Evolutionary conservation across 2,888 invertebrate species (phyloP), one percentile per base, ranked within the genome.

Genomic region (Anoncus sp.): DNA sequence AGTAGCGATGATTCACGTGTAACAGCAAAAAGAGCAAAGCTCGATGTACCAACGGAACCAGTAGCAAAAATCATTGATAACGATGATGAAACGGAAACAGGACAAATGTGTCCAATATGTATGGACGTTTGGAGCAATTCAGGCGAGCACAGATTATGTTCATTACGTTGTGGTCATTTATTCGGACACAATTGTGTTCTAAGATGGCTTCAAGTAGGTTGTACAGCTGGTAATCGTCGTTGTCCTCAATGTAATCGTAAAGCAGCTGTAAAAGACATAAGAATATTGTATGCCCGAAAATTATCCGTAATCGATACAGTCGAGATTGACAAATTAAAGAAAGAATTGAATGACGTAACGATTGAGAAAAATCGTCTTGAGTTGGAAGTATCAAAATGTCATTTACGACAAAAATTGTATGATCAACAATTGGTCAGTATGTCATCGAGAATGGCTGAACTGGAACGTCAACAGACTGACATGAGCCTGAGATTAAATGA

Each of bases 171-270:
- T 90, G 99, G 99, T 0, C 99, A 99, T 91, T 91, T 98, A 7
- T 99, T 98, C 91, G 99, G 99, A 0, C 92, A 94, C 0, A 93
- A 93, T 18, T 98, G 98, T 88, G 95, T 98, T 9, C 92, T 93
- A 65, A 92, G 94, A 40, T 98, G 97, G 97, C 90, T 97, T 5
- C 92, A 92, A 65, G 93, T 93, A 90, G 92, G 83, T 60, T 89
- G 78, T 75, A 81, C 90, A 0, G 90, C 92, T 0, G 93, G 92
- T 24, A 93, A 93, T n/a, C 93, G 94, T 67, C 92, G 93, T 0
- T 98, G 98, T 89, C 98, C 98, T 0, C 96, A 97, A 18, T 98
- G 98, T 89, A 98, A 98, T 89, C 93, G 93, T 43, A 95, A 94
- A 87, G 96, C 97, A 0, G 86, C 91, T 0, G 86, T 93, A 6